A percentile compares a stretch with the other conserved stretches of the same genome.
Conservation (phyloP, 2,888 invertebrate genomes). For the Heteromyza rotundicornis region DNA sequence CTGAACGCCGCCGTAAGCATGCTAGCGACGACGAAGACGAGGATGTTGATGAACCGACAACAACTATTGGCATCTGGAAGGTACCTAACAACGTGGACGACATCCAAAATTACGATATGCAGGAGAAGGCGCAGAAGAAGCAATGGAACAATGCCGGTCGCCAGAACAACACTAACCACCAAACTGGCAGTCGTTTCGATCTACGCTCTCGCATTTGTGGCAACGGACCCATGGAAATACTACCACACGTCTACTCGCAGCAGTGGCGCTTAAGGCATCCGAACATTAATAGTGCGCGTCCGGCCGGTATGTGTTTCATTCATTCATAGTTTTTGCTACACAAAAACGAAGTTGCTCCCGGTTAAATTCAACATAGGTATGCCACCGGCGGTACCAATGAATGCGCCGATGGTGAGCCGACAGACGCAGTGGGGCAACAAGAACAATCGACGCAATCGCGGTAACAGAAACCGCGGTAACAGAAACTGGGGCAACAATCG, state of each 20-base stretch:
- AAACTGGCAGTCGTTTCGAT: slow-evolving; percentile 18
- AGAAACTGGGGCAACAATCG: slow-evolving; percentile 13
- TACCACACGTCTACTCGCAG: slow-evolving; percentile 27
- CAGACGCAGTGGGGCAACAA: slow-evolving; percentile 11
- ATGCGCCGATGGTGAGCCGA: slow-evolving; percentile 32
- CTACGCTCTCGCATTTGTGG: slow-evolving; percentile 30
- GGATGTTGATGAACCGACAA: neutral
- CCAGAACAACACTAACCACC: neutral
- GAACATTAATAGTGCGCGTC: slow-evolving; percentile 38
- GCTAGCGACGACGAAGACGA: slow-evolving; percentile 27
- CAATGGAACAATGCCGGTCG: neutral
- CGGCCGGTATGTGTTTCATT: slow-evolving; percentile 40
- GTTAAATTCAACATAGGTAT: no score
- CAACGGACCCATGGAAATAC: neutral
- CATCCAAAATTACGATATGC: slow-evolving; percentile 24
- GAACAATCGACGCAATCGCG: no score
- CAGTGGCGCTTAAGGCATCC: slow-evolving; percentile 40
- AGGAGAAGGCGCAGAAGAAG: neutral
- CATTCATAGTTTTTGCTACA: no score
- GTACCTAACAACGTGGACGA: slow-evolving; percentile 31
- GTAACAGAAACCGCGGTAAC: slow-evolving; percentile 15
- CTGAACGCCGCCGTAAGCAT: slow-evolving; percentile 28
- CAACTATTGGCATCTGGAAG: slow-evolving; percentile 28
- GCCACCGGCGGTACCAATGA: no score
- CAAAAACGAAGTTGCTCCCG: no score